These are phyloP conservation scores for Ceratina australensis DNA, from an alignment of 1,140 invertebrate genomes.

Conservation along the genomic window DNA sequence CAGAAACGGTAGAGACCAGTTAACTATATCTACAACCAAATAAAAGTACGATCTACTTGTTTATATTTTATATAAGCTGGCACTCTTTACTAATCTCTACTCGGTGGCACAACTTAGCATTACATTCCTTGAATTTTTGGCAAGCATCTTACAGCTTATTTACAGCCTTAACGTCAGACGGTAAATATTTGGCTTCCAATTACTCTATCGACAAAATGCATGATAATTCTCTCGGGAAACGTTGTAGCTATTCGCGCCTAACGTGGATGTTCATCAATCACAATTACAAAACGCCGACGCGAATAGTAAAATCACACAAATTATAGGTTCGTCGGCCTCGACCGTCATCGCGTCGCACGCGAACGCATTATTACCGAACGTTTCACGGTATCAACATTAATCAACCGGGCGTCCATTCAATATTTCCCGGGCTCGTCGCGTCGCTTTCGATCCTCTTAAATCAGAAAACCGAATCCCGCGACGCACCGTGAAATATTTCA, in stretches of 20 bases:
- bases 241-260: constrained; percentile 1
- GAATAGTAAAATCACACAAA: constrained; percentile 48
- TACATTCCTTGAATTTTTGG: too few species aligned
- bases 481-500: constrained; percentile 23
- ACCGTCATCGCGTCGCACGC: constrained; percentile 51
- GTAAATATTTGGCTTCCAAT: too few species aligned
- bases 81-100: too few species aligned
- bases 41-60: too few species aligned
- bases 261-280: constrained; percentile 36
- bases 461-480: constrained; percentile 1
- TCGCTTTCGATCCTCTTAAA: constrained; percentile 18
- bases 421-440: constrained; percentile 29
- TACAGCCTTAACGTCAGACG: too few species aligned
- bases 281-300: constrained; percentile 38
- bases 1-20: too few species aligned
- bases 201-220: too few species aligned
- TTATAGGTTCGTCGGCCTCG: constrained; percentile 55
- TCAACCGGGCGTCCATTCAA: constrained; percentile 17
- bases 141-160: too few species aligned
- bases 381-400: constrained; percentile 46
- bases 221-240: constrained; percentile 21
- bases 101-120: too few species aligned
- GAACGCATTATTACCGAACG: constrained; percentile 58
- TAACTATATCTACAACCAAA: too few species aligned
- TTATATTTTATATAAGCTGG: too few species aligned